Evolutionary conservation across 1,140 invertebrate genomes (phyloP).

Genomic region (Drosophila nigromelanica): DNA sequence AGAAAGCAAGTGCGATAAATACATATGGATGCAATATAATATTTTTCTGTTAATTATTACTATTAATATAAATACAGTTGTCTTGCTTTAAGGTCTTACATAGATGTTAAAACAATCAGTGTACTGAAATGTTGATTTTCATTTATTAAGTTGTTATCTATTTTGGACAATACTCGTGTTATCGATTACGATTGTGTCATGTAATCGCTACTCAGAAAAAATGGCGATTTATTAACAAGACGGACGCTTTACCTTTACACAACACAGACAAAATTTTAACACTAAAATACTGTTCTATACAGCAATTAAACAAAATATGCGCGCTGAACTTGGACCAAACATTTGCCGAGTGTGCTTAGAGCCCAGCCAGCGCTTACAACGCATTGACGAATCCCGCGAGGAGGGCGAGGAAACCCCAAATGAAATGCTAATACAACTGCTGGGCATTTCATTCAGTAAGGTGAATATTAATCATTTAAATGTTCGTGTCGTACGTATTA

Average conservation of each 20-base stretch:
- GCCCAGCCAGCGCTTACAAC: slow-evolving; percentile 55
- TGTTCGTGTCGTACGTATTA: not conserved
- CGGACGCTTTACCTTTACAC: slow-evolving; percentile 71
- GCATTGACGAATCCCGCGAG: slow-evolving; percentile 67
- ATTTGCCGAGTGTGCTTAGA: slow-evolving; percentile 73
- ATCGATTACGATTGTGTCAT: slow-evolving; percentile 25
- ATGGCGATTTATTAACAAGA: slow-evolving; percentile 61
- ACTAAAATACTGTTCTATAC: slow-evolving; percentile 72
- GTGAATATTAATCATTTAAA: slow-evolving; percentile 25
- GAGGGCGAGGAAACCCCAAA: slow-evolving; percentile 78
- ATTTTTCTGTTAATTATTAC: not conserved
- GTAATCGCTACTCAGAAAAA: slow-evolving; percentile 51
- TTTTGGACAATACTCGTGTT: not conserved
- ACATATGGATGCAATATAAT: not conserved
- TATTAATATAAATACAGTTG: not conserved
- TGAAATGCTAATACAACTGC: slow-evolving; percentile 72
- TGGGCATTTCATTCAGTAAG: slow-evolving; percentile 67
- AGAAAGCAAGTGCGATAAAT: not conserved
- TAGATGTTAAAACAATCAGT: not conserved
- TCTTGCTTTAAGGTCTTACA: not conserved
- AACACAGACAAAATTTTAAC: slow-evolving; percentile 77
- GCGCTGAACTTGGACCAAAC: slow-evolving; percentile 65
- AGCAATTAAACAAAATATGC: slow-evolving; percentile 62
- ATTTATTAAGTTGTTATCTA: slow-evolving; percentile 19
- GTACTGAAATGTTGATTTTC: not conserved